Base-by-base conservation (phyloP, 92 coral and sea anemone species). In the Pocillopora grandis region DNA sequence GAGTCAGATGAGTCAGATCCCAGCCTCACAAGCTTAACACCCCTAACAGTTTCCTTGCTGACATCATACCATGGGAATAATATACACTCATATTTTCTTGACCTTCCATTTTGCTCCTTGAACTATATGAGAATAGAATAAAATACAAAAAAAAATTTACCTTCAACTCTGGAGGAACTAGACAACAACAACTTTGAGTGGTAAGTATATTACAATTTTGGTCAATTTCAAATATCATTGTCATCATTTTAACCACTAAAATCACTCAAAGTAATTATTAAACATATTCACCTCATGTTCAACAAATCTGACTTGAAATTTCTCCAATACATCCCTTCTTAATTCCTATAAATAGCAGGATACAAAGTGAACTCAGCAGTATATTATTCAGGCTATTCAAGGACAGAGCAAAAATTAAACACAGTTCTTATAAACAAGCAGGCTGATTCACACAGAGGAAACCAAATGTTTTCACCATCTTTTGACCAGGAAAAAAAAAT, bases 21-120 rank as follows among this genome's bases (percentile, higher is more conserved):
- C 23, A 91, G 80, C 84, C 84, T 86, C 59, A 91, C 91, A 59
- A 95, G 90, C 86, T 93, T 95, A 1, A 95, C 81, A 13, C 97
- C 95, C 77, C 84, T 88, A 42, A 95, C 88, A 12, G 70, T 85
- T 4, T 71, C 49, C 42, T 85, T 87, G 55, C 76, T 90, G n/a
- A 87, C 77, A 67, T 93, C 92, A 85, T 84, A 95, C 98, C 98
- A 95, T 5, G 98, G 98, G 65, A 95, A 95, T 9, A 91, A 92
- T 21, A 95, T 67, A 81, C 98, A 95, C 2, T 60, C 64, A 78
- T 84, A 90, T 12, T 85, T 85, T 55, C 19, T 85, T 18, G 79
- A 88, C 36, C 80, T 73, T 3, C 97, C 98, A 72, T 90, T 88
- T 1, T 95, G 95, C 61, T 86, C 96, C 42, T 92, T 87, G 78